phyloP scores from a whole-genome alignment of 2,797 vertebrate genomes.

The Myripristis murdjan region DNA sequence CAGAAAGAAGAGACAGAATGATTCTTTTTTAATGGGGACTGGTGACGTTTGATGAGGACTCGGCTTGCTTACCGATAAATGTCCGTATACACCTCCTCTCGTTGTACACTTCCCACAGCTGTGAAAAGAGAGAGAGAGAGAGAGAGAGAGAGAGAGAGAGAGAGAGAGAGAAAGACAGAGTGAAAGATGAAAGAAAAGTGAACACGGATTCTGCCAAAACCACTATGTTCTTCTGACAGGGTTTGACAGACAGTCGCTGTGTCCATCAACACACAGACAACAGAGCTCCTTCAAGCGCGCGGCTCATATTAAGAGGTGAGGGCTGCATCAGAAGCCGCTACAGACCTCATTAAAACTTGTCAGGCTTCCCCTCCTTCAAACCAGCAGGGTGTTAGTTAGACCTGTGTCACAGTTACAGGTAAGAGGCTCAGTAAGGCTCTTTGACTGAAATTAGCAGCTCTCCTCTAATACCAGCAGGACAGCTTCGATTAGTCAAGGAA shows the following conservation, averaged over 20 bases:
- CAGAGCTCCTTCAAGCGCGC: neutral
- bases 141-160: slow-evolving; percentile 48
- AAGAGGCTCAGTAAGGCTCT: neutral
- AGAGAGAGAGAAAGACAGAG: slow-evolving; percentile 19
- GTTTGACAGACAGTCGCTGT: neutral
- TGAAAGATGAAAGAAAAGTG: neutral
- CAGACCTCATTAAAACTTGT: neutral
- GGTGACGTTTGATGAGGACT: neutral
- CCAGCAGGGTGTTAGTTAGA: neutral
- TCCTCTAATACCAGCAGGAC: neutral
- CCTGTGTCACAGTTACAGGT: neutral
- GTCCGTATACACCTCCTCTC: slow-evolving; percentile 95
- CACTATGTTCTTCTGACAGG: neutral
- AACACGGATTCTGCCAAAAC: neutral
- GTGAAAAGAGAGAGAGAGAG: slow-evolving; percentile 30
- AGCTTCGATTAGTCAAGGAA: neutral
- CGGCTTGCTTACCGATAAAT: slow-evolving; percentile 91
- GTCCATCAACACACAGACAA: neutral
- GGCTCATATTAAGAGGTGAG: neutral
- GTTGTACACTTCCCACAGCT: slow-evolving; percentile 98
- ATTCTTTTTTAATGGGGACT: neutral
- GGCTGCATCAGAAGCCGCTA: neutral
- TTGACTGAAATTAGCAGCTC: neutral
- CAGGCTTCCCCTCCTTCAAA: neutral
- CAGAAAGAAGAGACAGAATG: neutral